These are phyloP conservation scores for Gulo gulo DNA, from an alignment of 2,113 vertebrate genomes.

Conservation along the genomic window DNA sequence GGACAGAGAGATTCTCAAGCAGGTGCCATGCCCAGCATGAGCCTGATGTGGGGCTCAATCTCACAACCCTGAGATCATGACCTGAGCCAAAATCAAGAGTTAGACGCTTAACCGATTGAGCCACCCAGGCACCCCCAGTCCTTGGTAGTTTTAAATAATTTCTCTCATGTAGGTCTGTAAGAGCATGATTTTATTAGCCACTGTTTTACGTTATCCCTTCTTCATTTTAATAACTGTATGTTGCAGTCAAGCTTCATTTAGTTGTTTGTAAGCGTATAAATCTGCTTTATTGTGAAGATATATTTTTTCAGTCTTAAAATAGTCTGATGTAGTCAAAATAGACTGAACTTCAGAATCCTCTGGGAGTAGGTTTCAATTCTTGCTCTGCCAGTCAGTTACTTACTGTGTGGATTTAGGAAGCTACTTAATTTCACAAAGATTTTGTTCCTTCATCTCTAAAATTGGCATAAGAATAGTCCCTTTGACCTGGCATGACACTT, in stretches of 20 bases:
- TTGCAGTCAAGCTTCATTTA: background rate
- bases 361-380: slow-evolving; percentile 21
- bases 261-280: background rate
- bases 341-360: background rate
- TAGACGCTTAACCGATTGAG: background rate
- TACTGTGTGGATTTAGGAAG: background rate
- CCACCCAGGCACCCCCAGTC: background rate
- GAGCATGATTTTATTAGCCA: background rate
- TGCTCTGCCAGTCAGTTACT: slow-evolving; percentile 19
- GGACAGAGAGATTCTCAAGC: background rate
- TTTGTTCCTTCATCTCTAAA: slow-evolving; percentile 12
- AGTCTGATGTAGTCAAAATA: slow-evolving; percentile 25
- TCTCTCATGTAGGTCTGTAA: background rate
- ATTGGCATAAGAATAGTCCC: background rate
- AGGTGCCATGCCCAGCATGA: background rate
- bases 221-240: background rate
- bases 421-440: background rate
- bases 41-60: background rate
- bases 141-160: slow-evolving; percentile 9
- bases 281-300: background rate
- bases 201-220: background rate
- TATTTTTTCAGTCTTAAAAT: slow-evolving; percentile 22
- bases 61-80: background rate
- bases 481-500: background rate
- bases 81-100: background rate